Percentiles rank a stretch among this genome's conserved stretches.
Conservation (phyloP, 2,888 invertebrate genomes). For the Sphinx pinastri region DNA sequence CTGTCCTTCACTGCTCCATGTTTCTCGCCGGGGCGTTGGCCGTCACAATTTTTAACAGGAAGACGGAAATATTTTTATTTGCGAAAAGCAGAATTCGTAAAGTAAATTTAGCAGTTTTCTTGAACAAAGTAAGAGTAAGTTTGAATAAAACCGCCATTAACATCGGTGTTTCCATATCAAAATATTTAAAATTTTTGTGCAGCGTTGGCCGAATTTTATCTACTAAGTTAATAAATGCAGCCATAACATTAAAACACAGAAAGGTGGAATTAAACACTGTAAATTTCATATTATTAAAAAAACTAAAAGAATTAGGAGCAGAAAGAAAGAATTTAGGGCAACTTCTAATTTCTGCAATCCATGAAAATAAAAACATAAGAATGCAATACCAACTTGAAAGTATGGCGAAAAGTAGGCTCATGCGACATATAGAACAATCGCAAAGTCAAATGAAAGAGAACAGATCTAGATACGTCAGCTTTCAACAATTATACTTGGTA, state of each 20-base stretch:
- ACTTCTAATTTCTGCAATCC: conserved; percentile 60
- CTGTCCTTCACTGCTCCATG: conserved; percentile 52
- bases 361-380: conserved; percentile 68
- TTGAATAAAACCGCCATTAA: conserved; percentile 46
- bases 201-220: conserved; percentile 30
- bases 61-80: conserved; percentile 50
- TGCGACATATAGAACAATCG: conserved; percentile 57
- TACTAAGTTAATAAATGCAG: conserved; percentile 22
- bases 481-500: conserved; percentile 67
- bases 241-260: background rate
- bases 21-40: conserved; percentile 61
- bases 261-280: conserved; percentile 37
- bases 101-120: conserved; percentile 36
- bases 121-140: conserved; percentile 32
- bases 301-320: conserved; percentile 59
- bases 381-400: conserved; percentile 62
- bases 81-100: conserved; percentile 44
- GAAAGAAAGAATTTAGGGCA: conserved; percentile 62
- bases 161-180: conserved; percentile 39
- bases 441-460: conserved; percentile 65
- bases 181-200: conserved; percentile 38
- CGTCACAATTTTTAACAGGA: conserved; percentile 57
- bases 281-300: conserved; percentile 56
- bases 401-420: conserved; percentile 63
- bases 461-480: conserved; percentile 59